Conservation (phyloP, 2,888 invertebrate species). For the Serripes groenlandicus region DNA sequence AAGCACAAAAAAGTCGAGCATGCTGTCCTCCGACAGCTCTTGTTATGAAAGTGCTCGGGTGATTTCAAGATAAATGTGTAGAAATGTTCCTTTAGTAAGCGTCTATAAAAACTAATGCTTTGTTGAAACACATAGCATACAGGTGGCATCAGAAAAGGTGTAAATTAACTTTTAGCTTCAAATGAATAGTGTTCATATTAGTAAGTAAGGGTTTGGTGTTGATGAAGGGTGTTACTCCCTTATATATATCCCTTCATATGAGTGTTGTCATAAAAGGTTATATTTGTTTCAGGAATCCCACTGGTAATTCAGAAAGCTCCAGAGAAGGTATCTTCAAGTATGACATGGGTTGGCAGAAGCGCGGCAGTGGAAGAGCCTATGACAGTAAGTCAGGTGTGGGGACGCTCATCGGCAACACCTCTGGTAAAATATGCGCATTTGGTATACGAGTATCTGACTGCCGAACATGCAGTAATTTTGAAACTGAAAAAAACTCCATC, state of each 20-base stretch:
- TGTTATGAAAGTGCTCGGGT: too few relatives aligned
- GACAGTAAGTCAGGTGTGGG: constrained; percentile 48
- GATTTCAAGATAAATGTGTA: too few relatives aligned
- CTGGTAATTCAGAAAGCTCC: not conserved
- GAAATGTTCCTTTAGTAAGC: too few relatives aligned
- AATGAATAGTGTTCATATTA: not conserved
- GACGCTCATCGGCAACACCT: constrained; percentile 28
- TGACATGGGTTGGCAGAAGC: constrained; percentile 51
- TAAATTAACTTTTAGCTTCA: too few relatives aligned
- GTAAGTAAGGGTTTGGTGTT: not conserved
- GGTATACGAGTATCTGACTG: constrained; percentile 22
- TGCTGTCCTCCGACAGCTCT: too few relatives aligned
- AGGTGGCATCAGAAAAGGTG: too few relatives aligned
- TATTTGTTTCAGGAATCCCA: not conserved
- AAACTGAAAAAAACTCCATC: constrained; percentile 6
- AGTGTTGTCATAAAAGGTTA: not conserved
- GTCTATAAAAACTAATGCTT: too few relatives aligned
- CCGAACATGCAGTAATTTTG: not conserved
- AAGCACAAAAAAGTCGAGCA: too few relatives aligned
- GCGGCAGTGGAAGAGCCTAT: constrained; percentile 32
- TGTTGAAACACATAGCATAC: too few relatives aligned
- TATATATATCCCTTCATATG: not conserved
- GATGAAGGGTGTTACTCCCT: not conserved
- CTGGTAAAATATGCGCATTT: constrained; percentile 41
- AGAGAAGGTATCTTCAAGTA: constrained; percentile 26